Base-by-base conservation (phyloP, 2,113 vertebrate species). In the Phoenicopterus ruber region DNA sequence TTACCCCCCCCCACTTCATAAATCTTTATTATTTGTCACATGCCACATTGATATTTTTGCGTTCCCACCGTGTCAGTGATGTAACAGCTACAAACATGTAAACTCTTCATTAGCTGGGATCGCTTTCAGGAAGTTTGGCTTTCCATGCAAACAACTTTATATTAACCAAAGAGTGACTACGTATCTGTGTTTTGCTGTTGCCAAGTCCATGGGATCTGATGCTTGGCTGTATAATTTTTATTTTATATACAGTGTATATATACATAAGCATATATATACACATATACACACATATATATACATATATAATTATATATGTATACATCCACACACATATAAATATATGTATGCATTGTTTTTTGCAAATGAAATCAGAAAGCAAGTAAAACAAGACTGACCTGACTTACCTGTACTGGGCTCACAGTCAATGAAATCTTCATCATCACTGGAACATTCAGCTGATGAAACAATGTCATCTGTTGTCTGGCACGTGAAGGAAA, bases 331-430 rank as follows among this genome's bases (percentile, higher is more conserved):
- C 94, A 97, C 87, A 97, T 96, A 97, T 94, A 97, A 95, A 95
- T 93, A 97, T 97, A 96, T 96, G 97, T 98, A 98, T 98, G 96
- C 96, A 98, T 97, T 97, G 95, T 91, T 98, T 98, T 98, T 98
- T 98, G 99, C 98, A 99, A 99, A 99, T 98, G 93, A 99, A 98
- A 98, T 97, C 97, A 98, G 96, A 97, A 98, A 98, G 98, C 99
- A 99, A 99, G 99, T 99, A 98, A 98, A 98, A 98, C 85, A 98
- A 97, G 97, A 99, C 99, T 99, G 99, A 99, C 98, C 98, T 98
- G 99, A 99, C 99, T 99, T 99, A 99, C 99, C 99, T 99, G 99
- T 98, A 98, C 99, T 99, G 6, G 99, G 99, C 54, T 99, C 99
- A 97, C 99, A 99, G 98, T 99, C 99, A 84, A 99, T 99, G 95